Conservation (phyloP, 2,888 invertebrate genomes). For the Nomada goodeniana region DNA sequence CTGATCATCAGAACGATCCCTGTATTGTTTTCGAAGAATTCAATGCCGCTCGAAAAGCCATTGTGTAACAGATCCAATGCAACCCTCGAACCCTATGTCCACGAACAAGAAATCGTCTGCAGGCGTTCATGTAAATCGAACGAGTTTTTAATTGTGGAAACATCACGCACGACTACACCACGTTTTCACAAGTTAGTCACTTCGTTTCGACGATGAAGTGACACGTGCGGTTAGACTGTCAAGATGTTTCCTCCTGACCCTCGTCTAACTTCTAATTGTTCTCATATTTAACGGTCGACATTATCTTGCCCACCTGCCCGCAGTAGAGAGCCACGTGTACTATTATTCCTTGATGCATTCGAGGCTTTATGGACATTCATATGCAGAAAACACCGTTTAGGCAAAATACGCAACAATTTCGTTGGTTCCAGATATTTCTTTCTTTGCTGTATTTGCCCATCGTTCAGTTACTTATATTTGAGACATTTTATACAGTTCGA, state of each 20-base stretch:
- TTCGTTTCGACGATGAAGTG: constrained; percentile 50
- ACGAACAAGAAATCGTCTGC: constrained; percentile 33
- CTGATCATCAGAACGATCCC: constrained; percentile 15
- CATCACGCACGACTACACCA: constrained; percentile 23
- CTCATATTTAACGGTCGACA: constrained; percentile 53
- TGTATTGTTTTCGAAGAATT: constrained; percentile 38
- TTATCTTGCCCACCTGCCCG: constrained; percentile 56
- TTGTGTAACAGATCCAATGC: constrained; percentile 52
- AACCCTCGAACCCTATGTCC: constrained; percentile 27
- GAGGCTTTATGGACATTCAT: constrained; percentile 73
- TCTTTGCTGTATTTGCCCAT: constrained; percentile 25
- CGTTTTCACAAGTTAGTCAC: constrained; percentile 35
- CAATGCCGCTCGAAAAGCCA: constrained; percentile 54
- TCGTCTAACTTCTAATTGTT: constrained; percentile 51
- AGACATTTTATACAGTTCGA: constrained; percentile 7
- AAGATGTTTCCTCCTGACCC: constrained; percentile 50
- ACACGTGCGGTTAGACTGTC: constrained; percentile 59
- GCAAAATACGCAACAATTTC: constrained; percentile 30
- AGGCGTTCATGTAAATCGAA: constrained; percentile 53
- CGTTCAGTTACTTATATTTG: constrained; percentile 32
- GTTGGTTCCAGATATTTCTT: constrained; percentile 7
- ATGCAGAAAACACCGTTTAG: constrained; percentile 74
- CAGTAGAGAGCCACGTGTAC: constrained; percentile 11
- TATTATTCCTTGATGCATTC: constrained; percentile 59
- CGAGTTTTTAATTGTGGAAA: constrained; percentile 60